Conservation (phyloP, 2,113 vertebrate genomes). For the Lamprotornis superbus region DNA sequence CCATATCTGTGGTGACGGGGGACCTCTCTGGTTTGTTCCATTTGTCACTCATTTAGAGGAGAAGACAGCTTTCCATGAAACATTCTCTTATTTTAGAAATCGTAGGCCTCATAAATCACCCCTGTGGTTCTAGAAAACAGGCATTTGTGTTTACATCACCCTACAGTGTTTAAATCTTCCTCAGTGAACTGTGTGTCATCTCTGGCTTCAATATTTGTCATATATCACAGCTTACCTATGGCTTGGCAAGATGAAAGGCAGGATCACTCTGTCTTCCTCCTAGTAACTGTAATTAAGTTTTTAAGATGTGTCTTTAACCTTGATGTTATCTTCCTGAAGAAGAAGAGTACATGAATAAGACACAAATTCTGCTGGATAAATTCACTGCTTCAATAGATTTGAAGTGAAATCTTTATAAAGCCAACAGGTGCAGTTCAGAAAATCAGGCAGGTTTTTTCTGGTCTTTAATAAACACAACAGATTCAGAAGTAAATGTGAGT, state of each 20-base stretch:
- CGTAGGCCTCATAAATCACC: neutral
- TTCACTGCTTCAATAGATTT: neutral
- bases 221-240: neutral
- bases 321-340: neutral
- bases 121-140: neutral
- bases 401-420: neutral
- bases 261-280: neutral
- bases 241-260: neutral
- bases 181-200: neutral
- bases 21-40: neutral
- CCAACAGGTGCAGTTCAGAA: neutral
- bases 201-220: neutral
- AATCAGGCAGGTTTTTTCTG: neutral
- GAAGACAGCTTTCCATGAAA: neutral
- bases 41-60: neutral
- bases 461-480: neutral
- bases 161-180: neutral
- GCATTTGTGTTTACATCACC: neutral
- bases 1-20: neutral
- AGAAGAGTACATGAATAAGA: neutral
- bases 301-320: neutral
- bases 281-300: neutral
- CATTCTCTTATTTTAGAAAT: neutral
- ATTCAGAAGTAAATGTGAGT: neutral
- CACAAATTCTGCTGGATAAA: neutral